phyloP scores from a whole-genome alignment of 2,113 vertebrate species.

The Phalacrocorax brasilianus region DNA sequence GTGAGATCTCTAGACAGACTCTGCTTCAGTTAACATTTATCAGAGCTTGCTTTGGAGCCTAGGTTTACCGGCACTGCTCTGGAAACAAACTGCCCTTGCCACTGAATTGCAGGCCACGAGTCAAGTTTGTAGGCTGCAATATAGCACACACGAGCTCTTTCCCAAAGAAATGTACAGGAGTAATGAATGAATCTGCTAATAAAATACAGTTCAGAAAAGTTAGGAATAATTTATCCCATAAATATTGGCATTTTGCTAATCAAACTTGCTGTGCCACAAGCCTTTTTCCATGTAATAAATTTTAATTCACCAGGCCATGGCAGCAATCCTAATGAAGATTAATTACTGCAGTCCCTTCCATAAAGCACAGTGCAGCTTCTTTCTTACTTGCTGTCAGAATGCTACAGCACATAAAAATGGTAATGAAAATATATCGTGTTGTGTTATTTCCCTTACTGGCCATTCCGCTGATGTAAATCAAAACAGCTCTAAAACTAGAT shows the following conservation, averaged over 20 bases:
- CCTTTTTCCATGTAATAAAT: slow-evolving; percentile 61
- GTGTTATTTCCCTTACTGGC: slow-evolving; percentile 31
- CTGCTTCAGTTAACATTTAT: background rate
- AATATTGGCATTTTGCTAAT: slow-evolving; percentile 61
- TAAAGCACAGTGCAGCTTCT: slow-evolving; percentile 53
- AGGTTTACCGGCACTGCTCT: background rate
- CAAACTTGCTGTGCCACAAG: slow-evolving; percentile 62
- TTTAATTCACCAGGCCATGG: slow-evolving; percentile 70
- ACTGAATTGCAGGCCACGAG: background rate
- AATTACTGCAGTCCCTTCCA: slow-evolving; percentile 71
- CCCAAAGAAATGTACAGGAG: slow-evolving; percentile 4
- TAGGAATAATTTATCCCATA: slow-evolving; percentile 39
- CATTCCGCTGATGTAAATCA: slow-evolving; percentile 1
- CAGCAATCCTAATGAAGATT: slow-evolving; percentile 75
- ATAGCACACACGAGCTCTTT: background rate
- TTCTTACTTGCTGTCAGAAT: slow-evolving; percentile 61
- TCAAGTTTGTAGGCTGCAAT: background rate
- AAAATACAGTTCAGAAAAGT: slow-evolving; percentile 36
- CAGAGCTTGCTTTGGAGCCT: background rate
- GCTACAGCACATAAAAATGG: background rate
- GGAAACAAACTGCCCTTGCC: background rate
- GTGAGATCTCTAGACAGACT: background rate
- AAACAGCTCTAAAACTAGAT: slow-evolving; percentile 24
- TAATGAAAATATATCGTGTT: slow-evolving; percentile 61
- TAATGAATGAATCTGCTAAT: slow-evolving; percentile 46